Conservation (phyloP, 2,888 invertebrate species). For the Napeogenes sylphis region DNA sequence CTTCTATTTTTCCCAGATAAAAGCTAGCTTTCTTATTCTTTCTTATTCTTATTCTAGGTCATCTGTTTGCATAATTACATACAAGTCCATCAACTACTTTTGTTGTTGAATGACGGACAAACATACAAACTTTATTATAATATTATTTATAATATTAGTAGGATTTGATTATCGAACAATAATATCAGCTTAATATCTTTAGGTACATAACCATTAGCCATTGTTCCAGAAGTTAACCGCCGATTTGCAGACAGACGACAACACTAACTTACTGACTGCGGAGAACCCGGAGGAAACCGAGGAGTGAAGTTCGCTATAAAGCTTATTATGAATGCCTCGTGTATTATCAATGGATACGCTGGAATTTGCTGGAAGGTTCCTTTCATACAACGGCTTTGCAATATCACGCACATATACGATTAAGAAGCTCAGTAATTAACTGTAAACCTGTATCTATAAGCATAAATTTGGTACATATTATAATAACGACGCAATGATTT, state of each 20-base stretch:
- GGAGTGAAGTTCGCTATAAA: slow-evolving; percentile 58
- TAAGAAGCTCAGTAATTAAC: slow-evolving; percentile 7
- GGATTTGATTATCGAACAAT: too few species aligned
- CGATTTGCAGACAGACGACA: slow-evolving; percentile 68
- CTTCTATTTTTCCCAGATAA: too few species aligned
- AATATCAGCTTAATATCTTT: not conserved
- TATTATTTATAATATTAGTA: too few species aligned
- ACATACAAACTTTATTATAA: too few species aligned
- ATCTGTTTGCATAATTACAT: too few species aligned
- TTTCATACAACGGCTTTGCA: slow-evolving; percentile 20
- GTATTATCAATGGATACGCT: slow-evolving; percentile 36
- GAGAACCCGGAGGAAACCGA: slow-evolving; percentile 70
- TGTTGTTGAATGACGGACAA: too few species aligned
- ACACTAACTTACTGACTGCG: slow-evolving; percentile 69
- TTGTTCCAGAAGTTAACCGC: slow-evolving; percentile 66
- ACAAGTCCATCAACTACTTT: too few species aligned
- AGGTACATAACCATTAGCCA: slow-evolving; percentile 22
- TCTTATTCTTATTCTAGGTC: too few species aligned
- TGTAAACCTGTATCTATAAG: slow-evolving; percentile 12
- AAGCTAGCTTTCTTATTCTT: too few species aligned
- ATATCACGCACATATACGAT: slow-evolving; percentile 14
- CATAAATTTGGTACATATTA: not conserved
- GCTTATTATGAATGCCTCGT: slow-evolving; percentile 48
- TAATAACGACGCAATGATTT: not conserved
- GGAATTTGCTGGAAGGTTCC: slow-evolving; percentile 12